Evolutionary conservation across 2,797 vertebrate species (phyloP).

Genomic region (Uromys caudimaculatus): DNA sequence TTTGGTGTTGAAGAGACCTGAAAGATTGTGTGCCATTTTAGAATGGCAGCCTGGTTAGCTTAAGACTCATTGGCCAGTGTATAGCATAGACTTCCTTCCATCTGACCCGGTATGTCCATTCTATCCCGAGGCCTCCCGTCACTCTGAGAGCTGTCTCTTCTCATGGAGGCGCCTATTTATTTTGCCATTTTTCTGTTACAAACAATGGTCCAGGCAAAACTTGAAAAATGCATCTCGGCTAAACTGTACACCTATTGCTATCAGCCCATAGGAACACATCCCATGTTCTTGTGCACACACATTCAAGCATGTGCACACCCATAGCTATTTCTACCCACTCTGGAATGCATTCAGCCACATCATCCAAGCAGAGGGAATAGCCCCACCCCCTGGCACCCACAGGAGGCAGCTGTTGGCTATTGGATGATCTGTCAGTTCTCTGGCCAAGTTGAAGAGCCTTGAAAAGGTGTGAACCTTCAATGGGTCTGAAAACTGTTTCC

Average conservation of each 20-base stretch:
- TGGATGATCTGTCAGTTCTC: background rate
- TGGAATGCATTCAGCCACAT: background rate
- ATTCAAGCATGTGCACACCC: background rate
- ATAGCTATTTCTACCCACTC: background rate
- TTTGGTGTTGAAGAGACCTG: background rate
- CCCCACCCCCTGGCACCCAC: background rate
- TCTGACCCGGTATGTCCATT: accelerated
- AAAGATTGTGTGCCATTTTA: background rate
- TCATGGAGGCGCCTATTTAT: background rate
- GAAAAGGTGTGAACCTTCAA: background rate
- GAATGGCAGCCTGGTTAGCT: background rate
- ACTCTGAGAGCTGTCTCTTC: background rate
- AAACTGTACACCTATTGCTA: background rate
- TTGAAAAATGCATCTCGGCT: background rate
- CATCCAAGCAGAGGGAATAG: background rate
- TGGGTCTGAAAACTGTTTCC: background rate
- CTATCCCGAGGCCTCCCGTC: background rate
- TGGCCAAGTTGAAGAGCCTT: background rate
- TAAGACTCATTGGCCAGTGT: background rate
- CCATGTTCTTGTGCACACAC: background rate
- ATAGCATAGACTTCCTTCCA: background rate
- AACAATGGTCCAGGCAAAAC: background rate
- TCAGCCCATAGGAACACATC: background rate
- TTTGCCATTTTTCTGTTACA: background rate
- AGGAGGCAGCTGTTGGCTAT: background rate